Percentiles rank a stretch among this genome's conserved stretches.
Evolutionary conservation across 2,797 vertebrate genomes (phyloP).

Genomic region (Cephalopachus bancanus): DNA sequence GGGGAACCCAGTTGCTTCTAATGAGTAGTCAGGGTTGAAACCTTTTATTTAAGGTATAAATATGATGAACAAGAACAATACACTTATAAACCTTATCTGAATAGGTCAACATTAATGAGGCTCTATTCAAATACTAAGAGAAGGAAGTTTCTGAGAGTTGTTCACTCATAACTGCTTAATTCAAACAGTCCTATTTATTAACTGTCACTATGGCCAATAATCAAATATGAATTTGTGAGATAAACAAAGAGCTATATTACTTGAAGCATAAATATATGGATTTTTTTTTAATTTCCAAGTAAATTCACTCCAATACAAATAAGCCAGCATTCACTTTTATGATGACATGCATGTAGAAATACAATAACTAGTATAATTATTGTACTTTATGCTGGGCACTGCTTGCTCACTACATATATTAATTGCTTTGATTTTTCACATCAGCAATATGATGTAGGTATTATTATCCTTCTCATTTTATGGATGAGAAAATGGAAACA

Average conservation of each 20-base stretch:
- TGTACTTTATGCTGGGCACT: not conserved
- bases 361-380: not conserved
- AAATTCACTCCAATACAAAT: not conserved
- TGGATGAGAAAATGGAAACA: constrained; percentile 1
- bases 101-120: not conserved
- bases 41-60: not conserved
- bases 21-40: not conserved
- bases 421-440: not conserved
- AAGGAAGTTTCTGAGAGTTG: not conserved
- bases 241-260: constrained; percentile 37
- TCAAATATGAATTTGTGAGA: constrained; percentile 34
- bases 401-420: not conserved
- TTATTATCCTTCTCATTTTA: not conserved
- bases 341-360: not conserved
- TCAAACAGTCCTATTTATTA: constrained; percentile 48
- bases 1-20: not conserved
- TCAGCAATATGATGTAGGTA: not conserved
- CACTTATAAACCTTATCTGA: not conserved
- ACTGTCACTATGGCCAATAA: constrained; percentile 15
- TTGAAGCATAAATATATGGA: constrained; percentile 19
- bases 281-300: not conserved
- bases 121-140: constrained; percentile 47
- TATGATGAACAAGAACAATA: not conserved
- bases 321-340: not conserved
- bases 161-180: constrained; percentile 18